Conservation (phyloP, 2,888 invertebrate genomes). For the Chesias legatella region DNA sequence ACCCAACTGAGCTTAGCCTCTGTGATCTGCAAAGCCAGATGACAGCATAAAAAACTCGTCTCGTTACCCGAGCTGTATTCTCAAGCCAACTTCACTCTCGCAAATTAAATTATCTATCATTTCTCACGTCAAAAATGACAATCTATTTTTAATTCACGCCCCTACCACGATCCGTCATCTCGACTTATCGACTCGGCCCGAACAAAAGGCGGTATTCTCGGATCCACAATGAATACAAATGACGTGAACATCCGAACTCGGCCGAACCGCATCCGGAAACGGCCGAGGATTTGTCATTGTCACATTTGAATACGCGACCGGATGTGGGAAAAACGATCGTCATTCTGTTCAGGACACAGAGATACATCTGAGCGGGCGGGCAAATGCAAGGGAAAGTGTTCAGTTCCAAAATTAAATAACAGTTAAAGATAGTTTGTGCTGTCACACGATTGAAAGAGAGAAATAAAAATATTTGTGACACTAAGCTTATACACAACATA, state of each 20-base stretch:
- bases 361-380: no score
- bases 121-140: conserved; percentile 19
- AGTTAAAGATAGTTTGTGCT: no score
- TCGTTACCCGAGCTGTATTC: no score
- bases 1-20: no score
- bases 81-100: no score
- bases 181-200: conserved; percentile 51
- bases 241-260: conserved; percentile 64
- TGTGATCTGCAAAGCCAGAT: no score
- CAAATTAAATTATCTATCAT: conserved; percentile 16
- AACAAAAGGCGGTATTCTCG: conserved; percentile 53
- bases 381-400: no score
- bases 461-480: no score
- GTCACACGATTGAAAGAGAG: no score
- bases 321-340: conserved; percentile 72
- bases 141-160: conserved; percentile 48
- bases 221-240: conserved; percentile 68
- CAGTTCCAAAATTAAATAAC: no score
- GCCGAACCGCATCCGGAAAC: conserved; percentile 69
- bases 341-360: conserved; percentile 58
- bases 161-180: conserved; percentile 49
- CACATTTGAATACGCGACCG: conserved; percentile 74
- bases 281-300: conserved; percentile 74
- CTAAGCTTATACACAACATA: no score
- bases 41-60: no score